phyloP scores from a whole-genome alignment of 2,888 invertebrate species.

The Scaptomyza cyrtandrae region DNA sequence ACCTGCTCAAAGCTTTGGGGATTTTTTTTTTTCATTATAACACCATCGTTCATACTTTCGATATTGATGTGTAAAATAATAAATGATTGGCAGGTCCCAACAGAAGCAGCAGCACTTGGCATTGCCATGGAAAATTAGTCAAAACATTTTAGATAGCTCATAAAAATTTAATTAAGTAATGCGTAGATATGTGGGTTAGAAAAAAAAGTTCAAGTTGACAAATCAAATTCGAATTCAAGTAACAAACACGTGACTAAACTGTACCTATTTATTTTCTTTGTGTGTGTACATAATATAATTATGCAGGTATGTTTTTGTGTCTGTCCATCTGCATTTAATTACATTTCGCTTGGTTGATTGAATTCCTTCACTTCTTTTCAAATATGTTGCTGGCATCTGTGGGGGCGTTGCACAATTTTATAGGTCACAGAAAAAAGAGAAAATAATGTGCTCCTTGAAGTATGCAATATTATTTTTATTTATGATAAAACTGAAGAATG shows the following conservation, averaged over 20 bases:
- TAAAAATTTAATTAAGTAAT: slow-evolving; percentile 45
- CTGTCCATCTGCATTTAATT: slow-evolving; percentile 52
- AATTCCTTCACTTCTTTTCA: slow-evolving; percentile 45
- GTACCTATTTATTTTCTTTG: not conserved
- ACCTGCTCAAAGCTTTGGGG: not conserved
- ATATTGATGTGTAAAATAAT: not conserved
- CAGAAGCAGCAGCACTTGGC: not conserved
- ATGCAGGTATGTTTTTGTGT: slow-evolving; percentile 2
- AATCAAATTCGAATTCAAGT: not conserved
- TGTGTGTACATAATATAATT: slow-evolving; percentile 1
- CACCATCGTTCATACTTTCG: not conserved
- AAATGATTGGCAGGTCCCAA: slow-evolving; percentile 10
- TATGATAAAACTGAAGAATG: not conserved
- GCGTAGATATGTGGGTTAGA: not conserved
- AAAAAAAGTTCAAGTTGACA: not conserved
- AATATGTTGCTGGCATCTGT: slow-evolving; percentile 41
- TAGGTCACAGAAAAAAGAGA: not conserved
- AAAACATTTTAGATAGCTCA: slow-evolving; percentile 15
- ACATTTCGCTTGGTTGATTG: slow-evolving; percentile 38
- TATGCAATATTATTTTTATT: not conserved
- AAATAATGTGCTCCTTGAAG: not conserved
- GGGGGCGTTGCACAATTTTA: slow-evolving; percentile 37
- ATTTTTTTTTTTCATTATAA: slow-evolving; percentile 4
- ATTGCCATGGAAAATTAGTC: slow-evolving; percentile 8
- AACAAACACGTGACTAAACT: not conserved